phyloP scores from a whole-genome alignment of 1,140 invertebrate species.

The Nasonia longicornis region DNA sequence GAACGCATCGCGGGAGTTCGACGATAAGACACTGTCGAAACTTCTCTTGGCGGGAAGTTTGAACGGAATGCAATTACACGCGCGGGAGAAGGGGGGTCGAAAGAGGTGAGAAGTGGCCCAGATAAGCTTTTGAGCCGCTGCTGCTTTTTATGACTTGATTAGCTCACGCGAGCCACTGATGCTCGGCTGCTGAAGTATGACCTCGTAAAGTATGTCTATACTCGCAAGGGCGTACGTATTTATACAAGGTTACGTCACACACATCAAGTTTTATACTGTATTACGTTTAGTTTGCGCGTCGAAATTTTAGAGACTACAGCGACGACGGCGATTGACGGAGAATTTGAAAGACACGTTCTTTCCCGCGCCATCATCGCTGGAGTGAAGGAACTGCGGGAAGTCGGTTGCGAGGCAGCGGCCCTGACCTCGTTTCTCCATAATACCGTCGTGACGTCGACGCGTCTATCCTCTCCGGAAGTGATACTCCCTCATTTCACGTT shows the following conservation, averaged over 20 bases:
- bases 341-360: slow-evolving; percentile 7
- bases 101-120: slow-evolving; percentile 3
- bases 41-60: neutral
- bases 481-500: no score
- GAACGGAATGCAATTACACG: neutral
- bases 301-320: neutral
- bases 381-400: neutral
- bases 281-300: no score
- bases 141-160: slow-evolving; percentile 29
- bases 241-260: neutral
- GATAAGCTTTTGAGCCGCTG: slow-evolving; percentile 4
- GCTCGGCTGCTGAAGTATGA: slow-evolving; percentile 1
- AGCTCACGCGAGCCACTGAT: slow-evolving; percentile 19
- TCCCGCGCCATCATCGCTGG: neutral
- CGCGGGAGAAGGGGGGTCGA: neutral
- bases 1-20: no score
- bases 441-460: no score
- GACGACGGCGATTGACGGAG: no score
- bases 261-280: no score
- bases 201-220: slow-evolving; percentile 15
- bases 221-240: neutral
- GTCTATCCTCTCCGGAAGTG: no score
- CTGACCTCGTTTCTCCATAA: neutral
- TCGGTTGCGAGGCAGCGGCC: neutral
- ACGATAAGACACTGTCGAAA: no score